A percentile compares a stretch with the other conserved stretches of the same genome.
Evolutionary conservation across 2,797 vertebrate genomes (phyloP).

Genomic region (Gymnoscopelus braueri): DNA sequence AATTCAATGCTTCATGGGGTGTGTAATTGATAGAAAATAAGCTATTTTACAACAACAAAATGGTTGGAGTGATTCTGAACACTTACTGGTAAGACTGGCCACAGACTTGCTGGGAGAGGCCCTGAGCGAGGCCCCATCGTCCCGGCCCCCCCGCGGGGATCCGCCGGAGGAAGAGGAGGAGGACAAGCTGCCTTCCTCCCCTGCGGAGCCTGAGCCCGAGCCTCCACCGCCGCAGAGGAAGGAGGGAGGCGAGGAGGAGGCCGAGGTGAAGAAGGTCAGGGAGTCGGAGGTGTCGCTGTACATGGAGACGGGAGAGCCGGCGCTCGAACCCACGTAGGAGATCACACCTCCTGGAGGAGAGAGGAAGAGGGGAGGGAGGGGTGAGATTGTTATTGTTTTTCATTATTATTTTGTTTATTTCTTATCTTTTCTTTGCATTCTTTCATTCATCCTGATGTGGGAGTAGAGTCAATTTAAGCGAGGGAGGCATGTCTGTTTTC

Average conservation of each 20-base stretch:
- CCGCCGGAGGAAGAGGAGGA: conserved; percentile 46
- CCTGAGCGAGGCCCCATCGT: conserved; percentile 29
- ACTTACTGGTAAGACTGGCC: conserved; percentile 59
- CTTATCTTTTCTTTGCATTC: background rate
- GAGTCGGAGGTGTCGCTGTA: conserved; percentile 58
- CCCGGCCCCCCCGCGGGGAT: conserved; percentile 38
- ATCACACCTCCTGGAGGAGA: conserved; percentile 55
- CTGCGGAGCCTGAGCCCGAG: conserved; percentile 47
- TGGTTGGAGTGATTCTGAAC: background rate
- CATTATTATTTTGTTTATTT: too few relatives aligned
- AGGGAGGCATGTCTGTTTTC: background rate
- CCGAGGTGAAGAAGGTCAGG: conserved; percentile 41
- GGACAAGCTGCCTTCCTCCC: conserved; percentile 44
- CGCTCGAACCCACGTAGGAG: conserved; percentile 56
- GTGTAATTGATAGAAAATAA: too few relatives aligned
- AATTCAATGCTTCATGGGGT: too few relatives aligned
- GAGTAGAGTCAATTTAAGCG: background rate
- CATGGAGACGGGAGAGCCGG: conserved; percentile 53
- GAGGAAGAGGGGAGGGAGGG: background rate
- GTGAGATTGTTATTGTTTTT: background rate
- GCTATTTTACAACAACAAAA: too few relatives aligned
- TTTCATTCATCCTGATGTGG: background rate
- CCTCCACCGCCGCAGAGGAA: conserved; percentile 30
- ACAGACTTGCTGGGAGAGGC: conserved; percentile 48
- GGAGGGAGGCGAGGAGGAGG: conserved; percentile 9